A percentile compares a stretch with the other conserved stretches of the same genome.
These are phyloP conservation scores for Lucilia cuprina DNA, from an alignment of 1,140 invertebrate genomes.

Conservation along the genomic window DNA sequence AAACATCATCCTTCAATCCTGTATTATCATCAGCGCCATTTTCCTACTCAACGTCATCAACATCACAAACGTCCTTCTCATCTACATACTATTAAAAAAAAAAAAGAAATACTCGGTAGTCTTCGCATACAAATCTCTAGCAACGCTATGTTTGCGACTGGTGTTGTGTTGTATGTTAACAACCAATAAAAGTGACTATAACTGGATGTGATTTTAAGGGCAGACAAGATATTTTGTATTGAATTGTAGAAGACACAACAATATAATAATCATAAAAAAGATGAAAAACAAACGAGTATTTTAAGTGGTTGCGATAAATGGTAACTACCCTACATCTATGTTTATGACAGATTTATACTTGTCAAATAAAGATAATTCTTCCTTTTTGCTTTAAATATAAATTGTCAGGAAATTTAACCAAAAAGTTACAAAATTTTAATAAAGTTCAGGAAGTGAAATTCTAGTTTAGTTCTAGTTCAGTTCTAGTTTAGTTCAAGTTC, in stretches of 20 bases:
- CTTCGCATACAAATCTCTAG: not conserved
- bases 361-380: not conserved
- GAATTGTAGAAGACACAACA: not conserved
- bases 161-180: constrained; percentile 15
- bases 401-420: too few species aligned
- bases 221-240: constrained; percentile 11
- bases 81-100: not conserved
- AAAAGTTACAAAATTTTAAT: too few species aligned
- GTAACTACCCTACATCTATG: not conserved
- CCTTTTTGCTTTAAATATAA: not conserved
- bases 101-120: not conserved
- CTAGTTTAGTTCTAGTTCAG: too few species aligned
- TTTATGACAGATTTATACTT: not conserved
- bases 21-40: not conserved
- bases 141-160: not conserved
- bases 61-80: not conserved
- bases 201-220: constrained; percentile 7
- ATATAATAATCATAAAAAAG: not conserved
- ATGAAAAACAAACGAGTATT: not conserved
- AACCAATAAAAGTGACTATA: constrained; percentile 29
- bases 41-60: not conserved
- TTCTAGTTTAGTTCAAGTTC: too few species aligned
- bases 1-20: not conserved
- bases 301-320: constrained; percentile 1
- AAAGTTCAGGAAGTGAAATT: too few species aligned